phyloP scores from a whole-genome alignment of 2,113 vertebrate species.

The human region DNA sequence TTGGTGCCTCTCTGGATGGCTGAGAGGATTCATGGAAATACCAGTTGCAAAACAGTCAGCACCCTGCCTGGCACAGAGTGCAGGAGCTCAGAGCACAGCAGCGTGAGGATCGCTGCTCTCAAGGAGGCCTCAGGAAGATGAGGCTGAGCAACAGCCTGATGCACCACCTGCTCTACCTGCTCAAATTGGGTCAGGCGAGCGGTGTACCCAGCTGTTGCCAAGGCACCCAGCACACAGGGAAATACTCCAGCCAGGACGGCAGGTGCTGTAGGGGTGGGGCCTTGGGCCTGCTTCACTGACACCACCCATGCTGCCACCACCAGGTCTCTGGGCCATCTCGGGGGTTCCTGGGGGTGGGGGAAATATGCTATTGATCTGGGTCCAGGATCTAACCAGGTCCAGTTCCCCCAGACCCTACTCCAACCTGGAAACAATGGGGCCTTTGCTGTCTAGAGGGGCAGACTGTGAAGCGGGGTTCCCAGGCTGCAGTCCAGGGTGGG shows the following conservation, averaged over 20 bases:
- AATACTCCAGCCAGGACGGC: not conserved
- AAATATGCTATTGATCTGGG: not conserved
- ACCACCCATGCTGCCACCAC: not conserved
- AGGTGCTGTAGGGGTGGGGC: constrained; percentile 19
- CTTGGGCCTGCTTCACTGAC: not conserved
- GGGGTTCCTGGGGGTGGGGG: not conserved
- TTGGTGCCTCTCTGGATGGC: not conserved
- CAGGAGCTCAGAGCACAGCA: accelerated
- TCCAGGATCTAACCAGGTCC: not conserved
- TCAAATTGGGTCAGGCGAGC: constrained; percentile 67
- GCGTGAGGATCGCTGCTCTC: not conserved
- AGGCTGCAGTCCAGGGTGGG: not conserved
- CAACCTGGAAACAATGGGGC: not conserved
- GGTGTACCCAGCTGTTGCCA: constrained; percentile 57
- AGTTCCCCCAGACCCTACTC: not conserved
- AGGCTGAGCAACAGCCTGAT: not conserved
- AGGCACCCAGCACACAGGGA: constrained; percentile 50
- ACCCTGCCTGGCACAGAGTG: not conserved
- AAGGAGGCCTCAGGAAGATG: not conserved
- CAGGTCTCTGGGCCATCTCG: not conserved
- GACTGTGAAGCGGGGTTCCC: not conserved
- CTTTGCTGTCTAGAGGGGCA: not conserved
- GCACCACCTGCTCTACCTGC: constrained; percentile 54
- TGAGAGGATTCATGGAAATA: not conserved
- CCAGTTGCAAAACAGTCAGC: not conserved